Evolutionary conservation across 2,113 vertebrate genomes (phyloP), one percentile per base, ranked within the genome.

Genomic region (Prunella himalayana): DNA sequence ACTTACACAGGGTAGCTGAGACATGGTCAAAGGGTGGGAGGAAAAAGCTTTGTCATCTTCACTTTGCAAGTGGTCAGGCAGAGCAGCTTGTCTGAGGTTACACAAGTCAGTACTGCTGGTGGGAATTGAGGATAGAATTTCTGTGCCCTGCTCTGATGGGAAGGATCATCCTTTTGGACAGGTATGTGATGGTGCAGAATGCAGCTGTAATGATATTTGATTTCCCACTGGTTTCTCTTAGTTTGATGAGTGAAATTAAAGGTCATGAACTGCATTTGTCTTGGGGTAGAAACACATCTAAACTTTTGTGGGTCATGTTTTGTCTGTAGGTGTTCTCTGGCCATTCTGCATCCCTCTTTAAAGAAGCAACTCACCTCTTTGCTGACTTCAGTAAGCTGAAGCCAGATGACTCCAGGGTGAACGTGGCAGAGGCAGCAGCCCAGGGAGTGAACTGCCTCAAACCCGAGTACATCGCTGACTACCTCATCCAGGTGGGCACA

Each of bases 391-490:
- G 95, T 88, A 99, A 99, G 47, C 97, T 99, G 80, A 99, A 98
- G 91, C 98, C 98, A 2, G 98, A 97, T 11, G 99, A 99, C 79
- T 85, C 96, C 79, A 98, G 97, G 83, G 97, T 99, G 28, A 97
- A 99, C 0, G 51, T 99, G 25, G 91, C 97, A 4, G 98, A 99
- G 41, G 99, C 99, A 0, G 91, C 97, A 39, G 93, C 98, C 47
- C 98, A 98, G 4, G 98, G 98, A 31, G 98, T 99, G 63, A 97
- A 93, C 66, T 99, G 99, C 93, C 93, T 99, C 79, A 99, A 98
- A 77, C 99, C 99, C 0, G 99, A 99, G 72, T 99, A 99, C 96
- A 99, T 99, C 2, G 99, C 99, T 31, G 99, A 99, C 95, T 99
- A 99, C 88, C 99, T 99, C 66, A 98, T 99, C 98, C 99, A 99